phyloP scores from a whole-genome alignment of 2,113 vertebrate species.

The Psettodes erumei region DNA sequence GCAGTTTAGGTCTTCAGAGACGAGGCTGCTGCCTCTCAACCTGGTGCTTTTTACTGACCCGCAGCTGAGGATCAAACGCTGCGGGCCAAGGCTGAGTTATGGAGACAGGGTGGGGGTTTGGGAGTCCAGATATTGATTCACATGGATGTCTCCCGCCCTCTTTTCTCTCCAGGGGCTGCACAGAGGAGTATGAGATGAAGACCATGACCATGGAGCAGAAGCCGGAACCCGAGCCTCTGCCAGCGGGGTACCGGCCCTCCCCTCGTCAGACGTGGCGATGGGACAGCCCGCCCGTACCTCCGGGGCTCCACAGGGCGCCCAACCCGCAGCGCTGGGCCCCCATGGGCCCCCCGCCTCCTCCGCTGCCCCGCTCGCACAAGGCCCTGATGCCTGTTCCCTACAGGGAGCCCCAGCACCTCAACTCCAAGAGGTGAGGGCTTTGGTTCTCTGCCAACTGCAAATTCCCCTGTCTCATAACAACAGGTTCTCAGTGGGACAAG shows the following conservation, averaged over 20 bases:
- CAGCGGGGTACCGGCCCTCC: constrained; percentile 83
- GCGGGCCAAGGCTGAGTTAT: background rate
- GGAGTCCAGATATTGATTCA: background rate
- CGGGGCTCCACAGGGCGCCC: constrained; percentile 79
- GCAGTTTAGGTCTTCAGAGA: constrained; percentile 11
- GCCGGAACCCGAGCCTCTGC: constrained; percentile 83
- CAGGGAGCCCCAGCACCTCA: constrained; percentile 87
- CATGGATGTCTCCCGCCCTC: background rate
- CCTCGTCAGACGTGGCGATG: constrained; percentile 88
- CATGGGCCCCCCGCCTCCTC: constrained; percentile 73
- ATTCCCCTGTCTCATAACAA: background rate
- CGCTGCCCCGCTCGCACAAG: constrained; percentile 83
- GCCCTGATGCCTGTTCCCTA: constrained; percentile 81
- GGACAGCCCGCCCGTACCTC: constrained; percentile 85
- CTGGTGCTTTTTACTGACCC: constrained; percentile 6
- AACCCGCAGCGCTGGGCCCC: constrained; percentile 84
- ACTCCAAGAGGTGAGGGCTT: constrained; percentile 86
- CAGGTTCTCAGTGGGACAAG: too few species aligned
- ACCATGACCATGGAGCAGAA: constrained; percentile 85
- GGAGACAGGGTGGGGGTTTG: background rate
- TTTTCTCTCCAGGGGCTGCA: constrained; percentile 87
- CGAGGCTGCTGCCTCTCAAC: background rate
- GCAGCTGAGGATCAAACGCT: background rate
- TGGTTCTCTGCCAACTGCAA: background rate
- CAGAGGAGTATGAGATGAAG: constrained; percentile 89